These are phyloP conservation scores for Phylloscopus trochiloides DNA, from an alignment of 2,113 vertebrate species.

Conservation along the genomic window DNA sequence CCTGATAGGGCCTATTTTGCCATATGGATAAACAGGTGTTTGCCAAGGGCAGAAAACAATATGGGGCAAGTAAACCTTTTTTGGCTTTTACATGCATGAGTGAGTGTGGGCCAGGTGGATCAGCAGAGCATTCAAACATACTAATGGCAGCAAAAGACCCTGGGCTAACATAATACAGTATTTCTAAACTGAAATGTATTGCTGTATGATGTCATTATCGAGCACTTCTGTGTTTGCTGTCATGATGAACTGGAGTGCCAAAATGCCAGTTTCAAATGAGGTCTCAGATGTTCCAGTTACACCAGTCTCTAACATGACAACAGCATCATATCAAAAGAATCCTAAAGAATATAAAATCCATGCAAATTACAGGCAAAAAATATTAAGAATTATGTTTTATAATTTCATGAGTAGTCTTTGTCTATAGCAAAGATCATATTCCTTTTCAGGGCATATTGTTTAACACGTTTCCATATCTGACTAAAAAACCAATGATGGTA, in stretches of 20 bases:
- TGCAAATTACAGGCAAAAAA: neutral
- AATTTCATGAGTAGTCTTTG: neutral
- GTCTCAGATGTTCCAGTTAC: rapidly evolving
- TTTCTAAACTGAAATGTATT: neutral
- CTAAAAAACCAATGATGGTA: neutral
- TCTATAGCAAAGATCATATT: neutral
- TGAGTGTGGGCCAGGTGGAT: neutral
- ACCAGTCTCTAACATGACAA: neutral
- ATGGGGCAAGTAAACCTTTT: neutral
- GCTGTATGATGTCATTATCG: neutral
- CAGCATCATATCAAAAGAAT: rapidly evolving
- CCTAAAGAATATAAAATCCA: neutral
- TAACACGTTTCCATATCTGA: neutral
- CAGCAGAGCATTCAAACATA: neutral
- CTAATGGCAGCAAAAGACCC: neutral
- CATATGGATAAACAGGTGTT: slow-evolving; percentile 43
- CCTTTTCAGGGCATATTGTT: neutral
- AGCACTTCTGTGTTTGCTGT: neutral
- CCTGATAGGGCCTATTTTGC: neutral
- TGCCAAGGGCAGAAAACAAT: slow-evolving; percentile 18
- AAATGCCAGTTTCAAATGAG: neutral
- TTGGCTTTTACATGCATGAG: neutral
- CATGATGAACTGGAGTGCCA: neutral
- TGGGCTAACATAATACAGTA: neutral
- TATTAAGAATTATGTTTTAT: neutral